These are phyloP conservation scores for Ictalurus punctatus DNA, from an alignment of 2,113 vertebrate species.

Conservation along the genomic window DNA sequence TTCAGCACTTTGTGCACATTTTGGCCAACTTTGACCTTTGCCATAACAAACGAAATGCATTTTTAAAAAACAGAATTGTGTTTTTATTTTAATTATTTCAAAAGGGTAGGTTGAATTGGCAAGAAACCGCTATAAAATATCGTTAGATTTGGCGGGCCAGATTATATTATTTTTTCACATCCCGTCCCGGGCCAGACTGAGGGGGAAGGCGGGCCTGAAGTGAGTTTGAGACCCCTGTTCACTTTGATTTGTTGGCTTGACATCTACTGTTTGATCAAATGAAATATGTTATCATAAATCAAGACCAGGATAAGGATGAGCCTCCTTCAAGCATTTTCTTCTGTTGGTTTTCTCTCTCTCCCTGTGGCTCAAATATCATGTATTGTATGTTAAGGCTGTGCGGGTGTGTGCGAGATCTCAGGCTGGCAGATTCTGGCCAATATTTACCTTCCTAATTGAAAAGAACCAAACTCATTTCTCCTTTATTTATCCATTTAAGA, in stretches of 20 bases:
- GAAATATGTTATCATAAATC: slow-evolving; percentile 13
- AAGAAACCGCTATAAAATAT: too few relatives aligned
- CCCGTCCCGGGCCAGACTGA: too few relatives aligned
- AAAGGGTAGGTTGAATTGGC: too few relatives aligned
- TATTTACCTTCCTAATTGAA: slow-evolving; percentile 60
- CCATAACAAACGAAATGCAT: too few relatives aligned
- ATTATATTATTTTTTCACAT: too few relatives aligned
- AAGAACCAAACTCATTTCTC: slow-evolving; percentile 44
- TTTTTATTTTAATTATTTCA: too few relatives aligned
- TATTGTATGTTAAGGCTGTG: slow-evolving; percentile 4
- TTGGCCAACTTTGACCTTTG: too few relatives aligned
- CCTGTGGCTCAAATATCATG: not conserved
- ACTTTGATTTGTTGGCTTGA: slow-evolving; percentile 14
- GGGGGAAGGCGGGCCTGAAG: too few relatives aligned
- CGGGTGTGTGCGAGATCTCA: slow-evolving; percentile 7
- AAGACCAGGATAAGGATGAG: not conserved
- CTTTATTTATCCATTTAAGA: slow-evolving; percentile 47
- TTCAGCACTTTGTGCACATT: too few relatives aligned
- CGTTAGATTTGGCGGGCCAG: too few relatives aligned
- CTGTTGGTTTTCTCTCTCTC: not conserved
- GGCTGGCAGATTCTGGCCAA: slow-evolving; percentile 43
- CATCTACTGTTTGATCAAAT: slow-evolving; percentile 9
- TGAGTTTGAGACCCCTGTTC: too few relatives aligned
- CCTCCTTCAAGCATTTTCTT: not conserved
- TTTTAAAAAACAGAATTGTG: too few relatives aligned